Conservation (phyloP, 2,113 vertebrate genomes). For the Phoenicopterus ruber region DNA sequence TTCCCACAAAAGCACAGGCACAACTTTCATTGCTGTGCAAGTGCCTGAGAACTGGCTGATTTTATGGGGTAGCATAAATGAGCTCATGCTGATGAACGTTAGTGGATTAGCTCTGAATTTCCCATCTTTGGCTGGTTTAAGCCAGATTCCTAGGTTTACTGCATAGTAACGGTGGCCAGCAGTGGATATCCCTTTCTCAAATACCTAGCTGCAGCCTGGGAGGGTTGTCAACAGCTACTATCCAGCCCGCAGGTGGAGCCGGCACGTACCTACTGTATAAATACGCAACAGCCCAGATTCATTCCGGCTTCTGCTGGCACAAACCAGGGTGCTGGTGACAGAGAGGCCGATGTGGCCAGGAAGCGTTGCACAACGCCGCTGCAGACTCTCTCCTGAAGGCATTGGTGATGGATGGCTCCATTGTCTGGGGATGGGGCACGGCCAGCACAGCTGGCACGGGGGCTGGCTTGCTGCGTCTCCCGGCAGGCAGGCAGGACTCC, state of each 20-base stretch:
- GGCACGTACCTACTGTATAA: not conserved
- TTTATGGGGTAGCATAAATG: constrained; percentile 47
- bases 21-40: constrained; percentile 25
- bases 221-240: not conserved
- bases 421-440: constrained; percentile 34
- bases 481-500: not conserved
- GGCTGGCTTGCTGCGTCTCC: not conserved
- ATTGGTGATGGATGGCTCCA: constrained; percentile 48
- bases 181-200: fast-evolving
- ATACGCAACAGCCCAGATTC: fast-evolving
- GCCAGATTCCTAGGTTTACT: not conserved
- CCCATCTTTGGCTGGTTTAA: constrained; percentile 11
- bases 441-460: constrained; percentile 14
- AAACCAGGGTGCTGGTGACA: not conserved
- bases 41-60: constrained; percentile 52
- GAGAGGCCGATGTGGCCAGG: not conserved
- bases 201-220: not conserved
- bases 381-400: constrained; percentile 56
- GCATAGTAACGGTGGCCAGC: not conserved
- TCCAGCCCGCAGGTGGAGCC: not conserved
- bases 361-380: not conserved
- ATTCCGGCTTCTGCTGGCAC: constrained; percentile 33
- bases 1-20: constrained; percentile 34
- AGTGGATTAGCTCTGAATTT: not conserved
- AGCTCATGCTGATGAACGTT: constrained; percentile 34